Evolutionary conservation across 2,888 invertebrate genomes (phyloP).

Genomic region (Drepanosiphum platanoidis): DNA sequence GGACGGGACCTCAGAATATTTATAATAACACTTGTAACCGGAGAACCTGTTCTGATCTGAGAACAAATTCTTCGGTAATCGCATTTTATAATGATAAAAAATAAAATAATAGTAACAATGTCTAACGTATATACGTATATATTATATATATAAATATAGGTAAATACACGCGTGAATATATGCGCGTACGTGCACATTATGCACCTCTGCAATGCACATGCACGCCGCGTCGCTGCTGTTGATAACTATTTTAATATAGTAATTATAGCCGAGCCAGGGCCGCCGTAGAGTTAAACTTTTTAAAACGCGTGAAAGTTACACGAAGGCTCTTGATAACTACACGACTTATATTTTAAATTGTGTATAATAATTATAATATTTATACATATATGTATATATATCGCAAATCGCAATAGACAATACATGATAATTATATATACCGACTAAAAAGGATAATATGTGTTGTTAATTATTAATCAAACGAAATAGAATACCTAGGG

Average conservation of each 20-base stretch:
- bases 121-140: not conserved
- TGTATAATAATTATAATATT: not conserved
- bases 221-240: not conserved
- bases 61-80: slow-evolving; percentile 56
- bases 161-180: slow-evolving; percentile 5
- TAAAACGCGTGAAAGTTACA: not conserved
- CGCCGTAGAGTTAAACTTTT: not conserved
- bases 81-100: slow-evolving; percentile 44
- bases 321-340: too few relatives aligned
- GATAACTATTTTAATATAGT: not conserved
- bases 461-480: not conserved
- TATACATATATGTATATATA: not conserved
- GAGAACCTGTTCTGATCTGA: slow-evolving; percentile 49
- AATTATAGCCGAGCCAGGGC: not conserved
- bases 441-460: not conserved
- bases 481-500: not conserved
- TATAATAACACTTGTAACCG: slow-evolving; percentile 54
- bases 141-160: slow-evolving; percentile 3
- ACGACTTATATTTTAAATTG: too few relatives aligned
- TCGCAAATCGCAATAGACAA: not conserved
- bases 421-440: not conserved
- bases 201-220: not conserved
- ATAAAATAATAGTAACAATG: not conserved
- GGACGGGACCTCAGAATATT: slow-evolving; percentile 35
- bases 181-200: not conserved